phyloP scores from a whole-genome alignment of 2,888 invertebrate species.

The Sericinus montela region DNA sequence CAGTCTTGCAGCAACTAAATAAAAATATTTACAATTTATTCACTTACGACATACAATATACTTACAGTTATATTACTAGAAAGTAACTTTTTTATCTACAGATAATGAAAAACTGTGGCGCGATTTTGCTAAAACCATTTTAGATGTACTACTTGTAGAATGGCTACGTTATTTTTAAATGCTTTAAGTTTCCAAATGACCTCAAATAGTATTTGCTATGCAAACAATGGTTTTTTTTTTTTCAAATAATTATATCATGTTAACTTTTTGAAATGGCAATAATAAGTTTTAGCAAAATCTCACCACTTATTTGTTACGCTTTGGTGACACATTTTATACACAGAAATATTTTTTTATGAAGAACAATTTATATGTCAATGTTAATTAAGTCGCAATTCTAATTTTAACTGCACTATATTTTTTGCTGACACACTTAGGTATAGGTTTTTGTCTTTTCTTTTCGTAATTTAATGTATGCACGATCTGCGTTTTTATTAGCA shows the following conservation, averaged over 20 bases:
- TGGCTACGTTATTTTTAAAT: slow-evolving; percentile 12
- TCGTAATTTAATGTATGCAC: slow-evolving; percentile 74
- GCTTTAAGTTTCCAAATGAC: slow-evolving; percentile 9
- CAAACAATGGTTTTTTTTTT: slow-evolving; percentile 9
- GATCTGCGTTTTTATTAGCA: slow-evolving; percentile 76
- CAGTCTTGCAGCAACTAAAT: slow-evolving; percentile 67
- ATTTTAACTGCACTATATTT: slow-evolving; percentile 74
- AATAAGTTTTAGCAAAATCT: slow-evolving; percentile 43
- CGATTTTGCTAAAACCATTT: slow-evolving; percentile 36
- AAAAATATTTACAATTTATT: slow-evolving; percentile 75
- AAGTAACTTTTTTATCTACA: slow-evolving; percentile 70
- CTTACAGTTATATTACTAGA: slow-evolving; percentile 66
- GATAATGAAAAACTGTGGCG: slow-evolving; percentile 50
- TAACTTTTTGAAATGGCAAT: slow-evolving; percentile 14
- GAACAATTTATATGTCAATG: slow-evolving; percentile 71
- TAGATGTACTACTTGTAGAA: neutral
- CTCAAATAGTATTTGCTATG: slow-evolving; percentile 13
- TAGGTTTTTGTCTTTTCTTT: slow-evolving; percentile 56
- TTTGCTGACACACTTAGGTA: slow-evolving; percentile 77
- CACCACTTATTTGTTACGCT: slow-evolving; percentile 62
- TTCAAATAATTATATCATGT: slow-evolving; percentile 17
- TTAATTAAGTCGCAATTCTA: slow-evolving; percentile 76
- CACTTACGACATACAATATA: slow-evolving; percentile 69
- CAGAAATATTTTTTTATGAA: slow-evolving; percentile 77
- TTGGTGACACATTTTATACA: slow-evolving; percentile 75